Conservation (phyloP, 2,888 invertebrate species). For the Gymnosoma rotundatum region DNA sequence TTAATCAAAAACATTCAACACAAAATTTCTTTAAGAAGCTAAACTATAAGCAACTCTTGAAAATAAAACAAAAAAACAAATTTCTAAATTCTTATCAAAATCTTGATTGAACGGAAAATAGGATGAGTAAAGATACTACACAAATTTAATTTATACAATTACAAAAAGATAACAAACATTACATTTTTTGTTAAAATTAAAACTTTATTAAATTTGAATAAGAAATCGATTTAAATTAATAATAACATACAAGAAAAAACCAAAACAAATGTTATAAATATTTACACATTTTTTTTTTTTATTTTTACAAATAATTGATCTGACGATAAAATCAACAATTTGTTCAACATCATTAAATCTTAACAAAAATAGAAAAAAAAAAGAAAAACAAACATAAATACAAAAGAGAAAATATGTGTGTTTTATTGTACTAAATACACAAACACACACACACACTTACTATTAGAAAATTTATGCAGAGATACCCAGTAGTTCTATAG, state of each 20-base stretch:
- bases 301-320: constrained; percentile 61
- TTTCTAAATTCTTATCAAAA: no score
- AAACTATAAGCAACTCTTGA: no score
- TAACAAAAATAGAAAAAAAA: not conserved
- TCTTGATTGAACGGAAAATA: no score
- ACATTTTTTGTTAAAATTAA: constrained; percentile 15
- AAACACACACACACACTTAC: not conserved
- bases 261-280: constrained; percentile 43
- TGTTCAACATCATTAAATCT: constrained; percentile 49
- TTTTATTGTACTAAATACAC: no score
- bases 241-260: constrained; percentile 20
- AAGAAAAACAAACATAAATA: not conserved
- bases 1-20: no score
- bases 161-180: not conserved
- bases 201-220: constrained; percentile 60
- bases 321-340: constrained; percentile 57
- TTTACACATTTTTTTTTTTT: constrained; percentile 47
- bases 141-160: not conserved
- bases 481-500: not conserved
- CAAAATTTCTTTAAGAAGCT: no score
- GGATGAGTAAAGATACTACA: no score
- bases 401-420: not conserved
- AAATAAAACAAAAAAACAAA: no score
- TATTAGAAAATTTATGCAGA: not conserved
- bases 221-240: constrained; percentile 56